Conservation (phyloP, 2,113 vertebrate species). For the Antigone vipio region DNA sequence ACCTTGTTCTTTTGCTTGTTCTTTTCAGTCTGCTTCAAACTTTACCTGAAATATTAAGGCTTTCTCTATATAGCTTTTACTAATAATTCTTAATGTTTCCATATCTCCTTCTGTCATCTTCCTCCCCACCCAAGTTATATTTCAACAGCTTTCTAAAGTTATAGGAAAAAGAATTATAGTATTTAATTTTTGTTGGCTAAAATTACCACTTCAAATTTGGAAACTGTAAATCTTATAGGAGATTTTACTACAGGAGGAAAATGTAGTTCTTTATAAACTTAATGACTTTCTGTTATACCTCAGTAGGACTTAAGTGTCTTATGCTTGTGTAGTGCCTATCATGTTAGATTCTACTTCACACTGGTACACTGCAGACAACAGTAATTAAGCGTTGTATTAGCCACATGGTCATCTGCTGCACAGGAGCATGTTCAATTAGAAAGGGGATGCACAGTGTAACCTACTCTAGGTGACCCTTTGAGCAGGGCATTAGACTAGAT, state of each 20-base stretch:
- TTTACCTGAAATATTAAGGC: background rate
- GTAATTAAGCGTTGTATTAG: background rate
- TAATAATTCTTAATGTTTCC: background rate
- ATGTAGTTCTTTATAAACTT: background rate
- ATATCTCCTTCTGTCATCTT: background rate
- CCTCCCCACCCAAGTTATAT: background rate
- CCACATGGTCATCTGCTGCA: accelerated
- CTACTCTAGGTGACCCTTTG: background rate
- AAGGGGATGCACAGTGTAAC: background rate
- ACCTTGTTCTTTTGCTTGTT: background rate
- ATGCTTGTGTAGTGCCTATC: background rate
- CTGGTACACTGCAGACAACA: background rate
- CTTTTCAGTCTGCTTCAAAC: background rate
- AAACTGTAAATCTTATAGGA: background rate
- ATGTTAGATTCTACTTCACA: background rate
- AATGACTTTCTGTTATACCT: background rate
- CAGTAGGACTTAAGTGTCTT: background rate
- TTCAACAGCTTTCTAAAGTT: background rate
- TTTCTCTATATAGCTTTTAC: background rate
- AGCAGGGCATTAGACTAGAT: background rate
- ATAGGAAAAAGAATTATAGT: background rate
- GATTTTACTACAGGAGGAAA: background rate
- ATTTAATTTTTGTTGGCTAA: background rate
- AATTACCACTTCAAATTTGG: background rate
- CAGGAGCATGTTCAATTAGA: background rate